Percentiles rank a stretch among this genome's conserved stretches.
phyloP scores from a whole-genome alignment of 1,140 invertebrate genomes.

The Megalonaias nervosa region DNA sequence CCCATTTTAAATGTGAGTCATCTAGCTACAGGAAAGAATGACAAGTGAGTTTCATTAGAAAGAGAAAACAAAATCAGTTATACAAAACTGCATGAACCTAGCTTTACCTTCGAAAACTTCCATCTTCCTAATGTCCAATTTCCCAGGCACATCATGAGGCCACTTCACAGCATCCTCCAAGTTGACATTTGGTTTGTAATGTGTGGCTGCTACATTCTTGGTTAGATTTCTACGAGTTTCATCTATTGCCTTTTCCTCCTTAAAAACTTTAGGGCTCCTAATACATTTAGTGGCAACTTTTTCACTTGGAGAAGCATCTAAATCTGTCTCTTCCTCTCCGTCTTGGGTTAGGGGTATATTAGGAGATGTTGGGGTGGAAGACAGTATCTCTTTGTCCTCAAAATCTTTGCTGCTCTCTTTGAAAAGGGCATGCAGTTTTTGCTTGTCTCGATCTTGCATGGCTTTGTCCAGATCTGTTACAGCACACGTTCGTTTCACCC shows the following conservation, averaged over 20 bases:
- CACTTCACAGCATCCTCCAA: constrained; percentile 54
- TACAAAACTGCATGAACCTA: not conserved
- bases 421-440: constrained; percentile 40
- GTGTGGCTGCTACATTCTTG: not conserved
- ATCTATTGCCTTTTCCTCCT: constrained; percentile 1
- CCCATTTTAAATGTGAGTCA: no score
- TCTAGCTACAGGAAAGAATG: no score
- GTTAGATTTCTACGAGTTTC: not conserved
- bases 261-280: constrained; percentile 4
- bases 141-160: constrained; percentile 47
- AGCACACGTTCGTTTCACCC: constrained; percentile 34
- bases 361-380: not conserved
- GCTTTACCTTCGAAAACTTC: constrained; percentile 62
- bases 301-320: no score
- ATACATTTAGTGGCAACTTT: not conserved
- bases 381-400: constrained; percentile 4
- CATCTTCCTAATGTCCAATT: constrained; percentile 49
- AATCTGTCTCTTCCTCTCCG: not conserved
- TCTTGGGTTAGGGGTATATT: constrained; percentile 3
- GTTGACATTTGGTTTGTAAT: constrained; percentile 35
- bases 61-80: not conserved
- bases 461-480: constrained; percentile 59
- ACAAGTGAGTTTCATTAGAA: not conserved
- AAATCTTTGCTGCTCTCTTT: constrained; percentile 23
- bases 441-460: constrained; percentile 55